Percentiles rank a stretch among this genome's conserved stretches.
Evolutionary conservation across 2,797 vertebrate species (phyloP).

Genomic region (Schizopygopsis malacanthus): DNA sequence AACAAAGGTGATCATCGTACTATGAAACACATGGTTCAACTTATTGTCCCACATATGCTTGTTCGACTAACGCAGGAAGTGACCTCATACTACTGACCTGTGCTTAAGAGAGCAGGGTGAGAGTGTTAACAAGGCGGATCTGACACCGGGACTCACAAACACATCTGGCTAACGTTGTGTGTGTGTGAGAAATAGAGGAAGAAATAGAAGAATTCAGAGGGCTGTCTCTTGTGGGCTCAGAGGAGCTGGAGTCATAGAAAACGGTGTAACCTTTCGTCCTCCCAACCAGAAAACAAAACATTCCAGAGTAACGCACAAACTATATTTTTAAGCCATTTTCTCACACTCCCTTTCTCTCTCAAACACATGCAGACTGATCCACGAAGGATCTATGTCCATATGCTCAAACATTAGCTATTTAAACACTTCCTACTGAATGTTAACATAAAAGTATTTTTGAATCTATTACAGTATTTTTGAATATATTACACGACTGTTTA

Average conservation of each 20-base stretch:
- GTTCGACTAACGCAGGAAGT: slow-evolving; percentile 46
- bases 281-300: slow-evolving; percentile 73
- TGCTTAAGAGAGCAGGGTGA: slow-evolving; percentile 10
- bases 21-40: slow-evolving; percentile 46
- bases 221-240: slow-evolving; percentile 32
- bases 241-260: slow-evolving; percentile 44
- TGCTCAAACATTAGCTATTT: background rate
- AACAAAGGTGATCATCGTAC: background rate
- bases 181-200: background rate
- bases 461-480: background rate
- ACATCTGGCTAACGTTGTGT: background rate
- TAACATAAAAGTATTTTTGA: background rate
- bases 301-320: slow-evolving; percentile 59
- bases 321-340: slow-evolving; percentile 43
- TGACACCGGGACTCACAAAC: slow-evolving; percentile 32
- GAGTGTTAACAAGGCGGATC: slow-evolving; percentile 9
- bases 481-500: background rate
- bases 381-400: background rate
- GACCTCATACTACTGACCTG: slow-evolving; percentile 52
- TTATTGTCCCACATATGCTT: slow-evolving; percentile 27
- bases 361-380: background rate
- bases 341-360: slow-evolving; percentile 50
- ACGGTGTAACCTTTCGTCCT: slow-evolving; percentile 53
- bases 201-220: slow-evolving; percentile 10
- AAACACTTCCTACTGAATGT: background rate